Evolutionary conservation across 2,797 vertebrate genomes (phyloP).

Genomic region (Periophthalmus magnuspinnatus): DNA sequence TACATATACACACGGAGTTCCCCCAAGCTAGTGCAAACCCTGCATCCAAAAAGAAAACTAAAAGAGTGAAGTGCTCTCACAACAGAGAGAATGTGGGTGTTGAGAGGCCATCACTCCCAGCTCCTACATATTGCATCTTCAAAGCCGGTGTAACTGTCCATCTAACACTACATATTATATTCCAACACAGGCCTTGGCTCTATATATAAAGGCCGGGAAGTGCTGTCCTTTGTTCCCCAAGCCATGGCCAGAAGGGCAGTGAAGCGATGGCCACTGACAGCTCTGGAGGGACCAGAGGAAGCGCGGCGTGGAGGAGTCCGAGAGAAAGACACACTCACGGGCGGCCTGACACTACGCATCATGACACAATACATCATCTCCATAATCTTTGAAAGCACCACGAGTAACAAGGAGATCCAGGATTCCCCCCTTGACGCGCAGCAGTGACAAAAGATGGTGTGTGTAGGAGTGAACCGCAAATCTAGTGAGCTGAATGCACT

Average conservation of each 20-base stretch:
- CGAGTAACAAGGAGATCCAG: conserved; percentile 11
- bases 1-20: not conserved
- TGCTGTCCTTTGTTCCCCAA: not conserved
- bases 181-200: not conserved
- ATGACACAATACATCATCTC: conserved; percentile 25
- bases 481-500: conserved; percentile 21
- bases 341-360: conserved; percentile 41
- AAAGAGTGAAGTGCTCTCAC: not conserved
- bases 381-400: conserved; percentile 35
- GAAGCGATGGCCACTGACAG: conserved; percentile 27
- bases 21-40: not conserved
- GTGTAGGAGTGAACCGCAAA: conserved; percentile 27
- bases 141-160: conserved; percentile 4
- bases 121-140: conserved; percentile 11
- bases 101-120: not conserved
- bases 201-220: not conserved
- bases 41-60: not conserved
- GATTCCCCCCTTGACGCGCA: conserved; percentile 22
- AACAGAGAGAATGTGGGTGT: conserved; percentile 15
- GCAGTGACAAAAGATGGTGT: conserved; percentile 37
- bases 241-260: conserved; percentile 6
- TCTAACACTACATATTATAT: conserved; percentile 9
- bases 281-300: conserved; percentile 18
- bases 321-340: conserved; percentile 15
- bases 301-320: conserved; percentile 19